phyloP scores from a whole-genome alignment of 2,113 vertebrate genomes.

The Hippoglossus stenolepis region DNA sequence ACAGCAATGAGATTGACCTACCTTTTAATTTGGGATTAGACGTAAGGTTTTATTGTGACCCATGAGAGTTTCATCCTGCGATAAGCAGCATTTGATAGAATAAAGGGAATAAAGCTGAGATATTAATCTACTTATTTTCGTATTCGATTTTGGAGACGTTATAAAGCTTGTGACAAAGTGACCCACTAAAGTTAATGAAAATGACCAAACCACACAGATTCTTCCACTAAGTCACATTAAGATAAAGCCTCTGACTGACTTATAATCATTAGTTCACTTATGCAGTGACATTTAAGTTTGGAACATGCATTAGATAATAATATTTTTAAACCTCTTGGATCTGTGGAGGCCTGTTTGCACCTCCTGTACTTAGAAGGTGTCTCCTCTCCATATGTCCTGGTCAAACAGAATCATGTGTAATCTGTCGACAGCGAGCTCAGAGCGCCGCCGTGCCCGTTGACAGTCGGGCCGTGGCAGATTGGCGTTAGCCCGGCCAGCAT shows the following conservation, averaged over 20 bases:
- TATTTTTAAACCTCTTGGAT: no score
- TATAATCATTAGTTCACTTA: no score
- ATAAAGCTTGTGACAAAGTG: no score
- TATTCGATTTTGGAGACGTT: neutral
- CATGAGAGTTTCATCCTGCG: neutral
- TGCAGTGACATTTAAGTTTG: no score
- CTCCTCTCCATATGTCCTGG: neutral
- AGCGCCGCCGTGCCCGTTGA: conserved; percentile 40
- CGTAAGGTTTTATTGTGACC: neutral
- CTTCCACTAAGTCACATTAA: no score
- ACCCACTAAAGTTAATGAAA: no score
- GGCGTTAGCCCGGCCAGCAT: conserved; percentile 33
- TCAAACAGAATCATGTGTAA: conserved; percentile 2
- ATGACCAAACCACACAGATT: no score
- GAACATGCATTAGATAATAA: no score
- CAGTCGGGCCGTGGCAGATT: conserved; percentile 24
- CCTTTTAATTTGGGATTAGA: conserved; percentile 47
- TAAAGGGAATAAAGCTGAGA: neutral
- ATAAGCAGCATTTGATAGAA: neutral
- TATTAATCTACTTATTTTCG: neutral
- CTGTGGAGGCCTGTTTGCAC: no score
- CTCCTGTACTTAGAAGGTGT: no score
- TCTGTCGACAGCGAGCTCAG: neutral
- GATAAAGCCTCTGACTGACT: no score
- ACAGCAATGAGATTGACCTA: conserved; percentile 34